Conservation (phyloP, 2,113 vertebrate genomes). For the Corythoichthys intestinalis region DNA sequence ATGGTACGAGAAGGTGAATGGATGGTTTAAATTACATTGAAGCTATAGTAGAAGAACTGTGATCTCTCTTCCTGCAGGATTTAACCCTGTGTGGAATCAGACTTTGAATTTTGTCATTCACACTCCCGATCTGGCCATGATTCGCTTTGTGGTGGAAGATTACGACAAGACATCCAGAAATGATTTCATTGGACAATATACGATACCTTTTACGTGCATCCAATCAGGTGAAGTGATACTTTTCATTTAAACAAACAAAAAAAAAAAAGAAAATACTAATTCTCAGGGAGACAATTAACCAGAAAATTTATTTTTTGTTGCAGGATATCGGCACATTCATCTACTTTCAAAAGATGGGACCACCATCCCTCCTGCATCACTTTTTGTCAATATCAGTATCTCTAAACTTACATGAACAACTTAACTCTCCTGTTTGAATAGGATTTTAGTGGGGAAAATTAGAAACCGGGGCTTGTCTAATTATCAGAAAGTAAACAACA, state of each 20-base stretch:
- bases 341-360: slow-evolving; percentile 90
- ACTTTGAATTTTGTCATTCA: slow-evolving; percentile 81
- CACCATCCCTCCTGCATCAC: slow-evolving; percentile 82
- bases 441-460: not conserved
- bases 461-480: not conserved
- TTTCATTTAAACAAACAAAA: no score
- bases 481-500: not conserved
- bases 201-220: slow-evolving; percentile 84
- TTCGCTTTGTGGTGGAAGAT: slow-evolving; percentile 91
- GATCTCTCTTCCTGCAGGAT: slow-evolving; percentile 71
- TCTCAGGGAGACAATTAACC: not conserved
- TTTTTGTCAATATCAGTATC: slow-evolving; percentile 84
- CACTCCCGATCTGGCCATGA: slow-evolving; percentile 82
- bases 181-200: slow-evolving; percentile 93
- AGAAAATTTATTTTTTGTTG: not conserved
- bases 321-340: slow-evolving; percentile 93
- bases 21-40: not conserved
- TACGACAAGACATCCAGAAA: slow-evolving; percentile 85
- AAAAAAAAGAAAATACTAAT: not conserved
- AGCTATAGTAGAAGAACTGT: not conserved
- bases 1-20: slow-evolving; percentile 72
- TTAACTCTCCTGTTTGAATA: not conserved
- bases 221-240: slow-evolving; percentile 76
- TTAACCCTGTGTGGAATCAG: slow-evolving; percentile 90
- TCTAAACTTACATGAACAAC: slow-evolving; percentile 49